Base-by-base conservation (phyloP, 2,888 invertebrate species). In the Mimumesa dahlbomi region DNA sequence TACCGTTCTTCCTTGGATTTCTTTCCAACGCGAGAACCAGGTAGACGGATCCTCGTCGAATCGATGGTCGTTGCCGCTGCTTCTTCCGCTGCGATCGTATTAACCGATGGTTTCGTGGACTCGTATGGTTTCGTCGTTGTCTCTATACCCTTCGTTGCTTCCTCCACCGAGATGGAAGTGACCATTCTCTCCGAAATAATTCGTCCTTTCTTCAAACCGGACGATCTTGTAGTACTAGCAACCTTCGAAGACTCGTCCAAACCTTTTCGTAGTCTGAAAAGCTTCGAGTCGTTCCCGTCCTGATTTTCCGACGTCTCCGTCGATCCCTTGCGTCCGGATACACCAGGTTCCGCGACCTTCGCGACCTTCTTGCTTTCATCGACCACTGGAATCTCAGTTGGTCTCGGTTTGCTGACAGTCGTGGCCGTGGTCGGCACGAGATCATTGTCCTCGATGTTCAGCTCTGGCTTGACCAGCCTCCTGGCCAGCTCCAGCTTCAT, bases 401-500 rank as follows among this genome's bases (percentile, higher is more conserved):
- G 7, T 46, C 38, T 67, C 31, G 63, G 31, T 50, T 65, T 76
- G 14, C 16, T 50, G 48, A 69, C 62, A 54, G n/a, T n/a, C n/a
- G 63, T 31, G 22, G 61, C 42, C 36, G 72, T 76, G 38, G 56
- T 75, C 9, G 73, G 64, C 25, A 74, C 79, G 29, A 80, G 66
- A 49, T 73, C 54, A 65, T 75, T 77, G 54, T 84, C 84, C 36
- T 82, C 84, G 25, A 76, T 75, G 40, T 75, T 77, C 50, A 84
- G 48, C 43, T 87, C 87, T 5, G 85, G 84, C 58, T 87, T 87
- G 25, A 87, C 79, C 64, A 86, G 68, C 74, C 85, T 87, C 56
- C 82, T 81, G 29, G 87, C 85, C 46, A 84, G 82, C 40, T 88
- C 88, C 82, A 89, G 59, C 78, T 89, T 89, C 78, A 83, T 79